A percentile compares a stretch with the other conserved stretches of the same genome.
Conservation (phyloP, 1,140 invertebrate genomes). For the Microvelia longipes region DNA sequence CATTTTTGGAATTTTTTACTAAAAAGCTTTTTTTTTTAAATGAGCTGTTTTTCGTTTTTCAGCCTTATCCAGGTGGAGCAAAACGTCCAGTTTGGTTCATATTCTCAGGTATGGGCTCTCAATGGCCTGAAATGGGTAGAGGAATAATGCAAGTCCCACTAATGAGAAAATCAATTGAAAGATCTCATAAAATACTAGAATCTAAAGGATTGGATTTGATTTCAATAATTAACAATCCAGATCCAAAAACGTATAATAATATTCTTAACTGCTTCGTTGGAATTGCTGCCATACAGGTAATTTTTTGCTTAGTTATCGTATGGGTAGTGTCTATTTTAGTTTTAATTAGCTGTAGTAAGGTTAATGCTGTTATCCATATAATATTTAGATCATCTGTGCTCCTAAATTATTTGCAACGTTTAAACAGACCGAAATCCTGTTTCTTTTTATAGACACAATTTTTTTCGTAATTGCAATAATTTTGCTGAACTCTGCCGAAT, state of each 20-base stretch:
- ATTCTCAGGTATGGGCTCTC: constrained; percentile 50
- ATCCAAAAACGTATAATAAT: constrained; percentile 41
- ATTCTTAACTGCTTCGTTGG: constrained; percentile 50
- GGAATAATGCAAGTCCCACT: constrained; percentile 44
- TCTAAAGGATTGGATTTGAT: constrained; percentile 42
- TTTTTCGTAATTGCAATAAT: too few species aligned
- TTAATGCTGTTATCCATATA: too few species aligned
- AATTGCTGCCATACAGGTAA: constrained; percentile 64
- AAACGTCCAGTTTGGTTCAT: constrained; percentile 59
- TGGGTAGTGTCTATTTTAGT: too few species aligned
- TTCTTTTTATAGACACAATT: too few species aligned
- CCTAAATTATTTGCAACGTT: too few species aligned
- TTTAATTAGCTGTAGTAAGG: too few species aligned
- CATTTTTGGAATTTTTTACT: too few species aligned
- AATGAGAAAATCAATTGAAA: constrained; percentile 46
- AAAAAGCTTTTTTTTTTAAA: too few species aligned
- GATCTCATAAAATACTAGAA: constrained; percentile 37
- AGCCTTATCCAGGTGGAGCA: constrained; percentile 37
- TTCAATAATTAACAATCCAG: constrained; percentile 40
- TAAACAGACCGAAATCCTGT: too few species aligned
- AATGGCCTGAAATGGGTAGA: constrained; percentile 47
- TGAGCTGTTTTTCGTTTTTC: not conserved
- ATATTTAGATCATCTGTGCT: too few species aligned
- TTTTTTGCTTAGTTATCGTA: too few species aligned
- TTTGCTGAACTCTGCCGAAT: too few species aligned